phyloP scores from a whole-genome alignment of 2,113 vertebrate genomes.

The Hypanus sabinus region DNA sequence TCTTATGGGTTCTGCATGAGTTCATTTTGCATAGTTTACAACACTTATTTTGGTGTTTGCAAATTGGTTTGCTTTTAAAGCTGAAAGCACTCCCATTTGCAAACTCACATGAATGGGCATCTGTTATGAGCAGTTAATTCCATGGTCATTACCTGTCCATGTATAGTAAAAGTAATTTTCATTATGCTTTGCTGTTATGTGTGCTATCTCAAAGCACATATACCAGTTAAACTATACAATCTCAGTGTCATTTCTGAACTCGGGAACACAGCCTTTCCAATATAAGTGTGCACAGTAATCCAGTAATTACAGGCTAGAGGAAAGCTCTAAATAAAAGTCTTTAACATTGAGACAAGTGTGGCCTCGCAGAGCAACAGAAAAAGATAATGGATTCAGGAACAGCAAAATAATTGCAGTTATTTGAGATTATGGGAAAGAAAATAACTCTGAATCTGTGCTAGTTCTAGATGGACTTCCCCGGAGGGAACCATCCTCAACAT shows the following conservation, averaged over 20 bases:
- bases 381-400: neutral
- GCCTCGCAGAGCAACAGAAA: neutral
- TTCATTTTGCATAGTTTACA: neutral
- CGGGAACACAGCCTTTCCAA: neutral
- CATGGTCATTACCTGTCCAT: neutral
- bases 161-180: neutral
- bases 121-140: constrained; percentile 22
- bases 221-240: neutral
- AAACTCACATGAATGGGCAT: neutral
- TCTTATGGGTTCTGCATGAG: neutral
- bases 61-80: constrained; percentile 3
- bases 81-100: neutral
- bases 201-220: neutral
- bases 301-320: neutral
- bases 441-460: too few species aligned
- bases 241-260: neutral
- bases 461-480: too few species aligned
- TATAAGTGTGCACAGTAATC: neutral
- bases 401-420: too few species aligned
- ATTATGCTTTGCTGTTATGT: neutral
- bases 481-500: too few species aligned
- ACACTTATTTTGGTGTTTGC: neutral
- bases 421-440: too few species aligned
- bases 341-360: neutral
- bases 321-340: too few species aligned